phyloP scores from a whole-genome alignment of 2,888 invertebrate species.

The Desoria tigrina region DNA sequence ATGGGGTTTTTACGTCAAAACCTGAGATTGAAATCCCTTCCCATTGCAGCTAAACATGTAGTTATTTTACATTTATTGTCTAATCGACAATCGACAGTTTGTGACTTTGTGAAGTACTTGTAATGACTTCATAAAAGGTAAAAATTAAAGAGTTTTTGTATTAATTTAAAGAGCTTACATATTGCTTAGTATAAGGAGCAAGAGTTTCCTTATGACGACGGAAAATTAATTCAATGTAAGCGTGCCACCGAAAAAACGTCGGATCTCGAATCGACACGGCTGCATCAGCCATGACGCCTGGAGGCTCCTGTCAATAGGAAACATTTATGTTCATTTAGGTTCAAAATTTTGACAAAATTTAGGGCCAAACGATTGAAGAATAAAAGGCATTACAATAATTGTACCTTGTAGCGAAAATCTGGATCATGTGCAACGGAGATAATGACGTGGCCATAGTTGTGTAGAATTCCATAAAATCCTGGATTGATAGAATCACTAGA shows the following conservation, averaged over 20 bases:
- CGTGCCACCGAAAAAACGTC: constrained; percentile 12
- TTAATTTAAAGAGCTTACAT: neutral
- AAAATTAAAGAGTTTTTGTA: neutral
- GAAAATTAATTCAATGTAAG: neutral
- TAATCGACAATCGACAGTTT: too few species aligned
- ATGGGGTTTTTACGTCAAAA: constrained; percentile 47
- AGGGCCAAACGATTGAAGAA: too few species aligned
- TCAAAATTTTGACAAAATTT: too few species aligned
- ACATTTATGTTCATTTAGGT: too few species aligned
- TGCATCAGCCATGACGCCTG: constrained; percentile 8
- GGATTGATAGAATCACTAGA: constrained; percentile 59
- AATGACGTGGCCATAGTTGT: constrained; percentile 79
- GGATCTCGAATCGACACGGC: constrained; percentile 13
- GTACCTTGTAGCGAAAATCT: constrained; percentile 70
- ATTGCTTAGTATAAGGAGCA: neutral
- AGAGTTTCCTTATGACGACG: constrained; percentile 13
- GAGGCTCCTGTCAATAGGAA: neutral
- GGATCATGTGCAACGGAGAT: constrained; percentile 79
- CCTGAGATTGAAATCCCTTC: constrained; percentile 45
- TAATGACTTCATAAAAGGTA: neutral
- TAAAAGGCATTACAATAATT: neutral
- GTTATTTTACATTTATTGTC: too few species aligned
- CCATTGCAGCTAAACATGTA: constrained; percentile 48
- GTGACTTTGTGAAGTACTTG: too few species aligned
- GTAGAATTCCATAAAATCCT: constrained; percentile 64